Evolutionary conservation across 1,140 invertebrate species (phyloP), one percentile per base, ranked within the genome.

Genomic region (Marisa cornuarietis): DNA sequence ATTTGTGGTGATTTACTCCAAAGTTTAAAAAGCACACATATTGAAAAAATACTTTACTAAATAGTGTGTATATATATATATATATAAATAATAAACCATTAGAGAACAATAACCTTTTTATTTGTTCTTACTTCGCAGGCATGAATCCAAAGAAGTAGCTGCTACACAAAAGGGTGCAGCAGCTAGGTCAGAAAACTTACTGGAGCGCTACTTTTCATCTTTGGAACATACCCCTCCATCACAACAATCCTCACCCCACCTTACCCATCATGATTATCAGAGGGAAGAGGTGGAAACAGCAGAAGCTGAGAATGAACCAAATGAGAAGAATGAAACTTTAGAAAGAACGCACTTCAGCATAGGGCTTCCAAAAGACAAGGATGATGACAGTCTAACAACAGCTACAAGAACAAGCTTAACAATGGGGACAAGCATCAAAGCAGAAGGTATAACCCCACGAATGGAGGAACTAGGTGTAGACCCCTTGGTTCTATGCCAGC

Each of bases 361-460:
- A 61, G 42, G n/a, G 31, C 52, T 63, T 24, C 31, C 6, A 42
- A 42, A 42, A 42, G 31, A 42, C 54, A 68, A 80, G 31, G 62
- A 75, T 54, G 83, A 83, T 66, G 82, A 77, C 65, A 76, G 79
- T 63, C 52, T 78, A 63, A 81, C 79, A 42, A 84, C 83, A 54
- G 68, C 84, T n/a, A 85, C 83, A 7, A 81, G 75, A 24, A 85
- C 83, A 31, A 80, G 79, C 20, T 78, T 77, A 18, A 85, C 81
- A 18, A 83, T 82, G 31, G 86, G 80, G 31, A 85, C 84, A 20
- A 82, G 83, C 73, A 31, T 84, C 4, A 83, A 84, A n/a, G 87
- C 83, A 49, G 87, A 85, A 62, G 88, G 88, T 63, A 71, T 90
- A 20, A 90, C 88, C 68, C 84, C 87, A 10, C 83, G 87, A 73